These are phyloP conservation scores for Caradrina clavipalpis DNA, from an alignment of 2,888 invertebrate genomes.

Conservation along the genomic window DNA sequence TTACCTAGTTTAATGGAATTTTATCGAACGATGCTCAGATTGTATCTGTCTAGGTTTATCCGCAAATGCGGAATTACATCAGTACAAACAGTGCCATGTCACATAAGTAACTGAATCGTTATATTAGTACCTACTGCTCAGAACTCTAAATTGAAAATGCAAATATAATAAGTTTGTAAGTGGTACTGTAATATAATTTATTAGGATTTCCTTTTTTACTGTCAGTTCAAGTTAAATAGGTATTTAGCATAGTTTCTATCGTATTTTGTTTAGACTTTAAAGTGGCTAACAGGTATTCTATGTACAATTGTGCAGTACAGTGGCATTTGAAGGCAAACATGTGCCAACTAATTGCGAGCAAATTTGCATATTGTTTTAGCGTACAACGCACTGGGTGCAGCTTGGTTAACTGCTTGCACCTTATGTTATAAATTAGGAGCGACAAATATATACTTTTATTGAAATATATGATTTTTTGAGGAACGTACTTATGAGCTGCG, in stretches of 20 bases:
- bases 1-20: not conserved
- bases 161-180: too few species aligned
- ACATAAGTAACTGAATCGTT: too few species aligned
- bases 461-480: too few species aligned
- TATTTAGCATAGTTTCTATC: conserved; percentile 7
- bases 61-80: not conserved
- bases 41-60: not conserved
- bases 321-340: conserved; percentile 32
- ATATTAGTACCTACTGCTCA: not conserved
- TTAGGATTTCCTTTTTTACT: not conserved
- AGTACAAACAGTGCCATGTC: not conserved
- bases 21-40: not conserved
- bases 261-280: conserved; percentile 12
- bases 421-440: not conserved
- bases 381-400: conserved; percentile 8
- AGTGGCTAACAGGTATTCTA: conserved; percentile 12
- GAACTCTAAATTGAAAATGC: not conserved
- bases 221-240: not conserved
- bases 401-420: conserved; percentile 4
- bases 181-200: conserved; percentile 1
- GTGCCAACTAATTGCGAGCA: conserved; percentile 48
- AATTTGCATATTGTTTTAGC: conserved; percentile 38
- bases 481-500: too few species aligned
- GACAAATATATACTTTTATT: not conserved
- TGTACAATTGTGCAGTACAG: not conserved